Evolutionary conservation across 2,113 vertebrate genomes (phyloP), one percentile per base, ranked within the genome.

Genomic region (Thomomys bottae): DNA sequence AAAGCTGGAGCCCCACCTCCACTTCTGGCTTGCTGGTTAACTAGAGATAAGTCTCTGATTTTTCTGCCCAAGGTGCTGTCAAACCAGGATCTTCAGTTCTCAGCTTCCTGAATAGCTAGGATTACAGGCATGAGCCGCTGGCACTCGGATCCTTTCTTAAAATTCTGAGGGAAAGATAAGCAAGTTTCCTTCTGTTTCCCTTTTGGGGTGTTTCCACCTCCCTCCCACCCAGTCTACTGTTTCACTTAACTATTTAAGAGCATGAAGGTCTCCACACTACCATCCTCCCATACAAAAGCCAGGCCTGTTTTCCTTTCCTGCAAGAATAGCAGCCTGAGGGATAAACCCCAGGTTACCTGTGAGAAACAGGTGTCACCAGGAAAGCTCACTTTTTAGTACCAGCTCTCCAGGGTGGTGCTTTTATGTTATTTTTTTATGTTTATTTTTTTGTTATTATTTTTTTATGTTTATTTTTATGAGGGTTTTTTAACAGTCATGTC

Each of bases 401-500:
- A 32, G 20, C 34, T 9, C 81, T 23, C 40, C 40, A 75, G 26
- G 9, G 40, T 89, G 78, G 38, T 42, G 57, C 15, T 83, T 83
- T 88, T 21, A 66, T 54, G 49, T 76, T 20, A 1, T 40, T 67
- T 42, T 83, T 87, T 88, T 75, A 36, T 14, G n/a, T n/a, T n/a
- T n/a, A n/a, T n/a, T n/a, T n/a, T n/a, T n/a, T n/a, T n/a, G n/a
- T n/a, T n/a, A n/a, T 76, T 20, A 1, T 40, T 67, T 42, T 83
- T 87, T 88, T 75, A 36, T 14, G n/a, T n/a, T n/a, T n/a, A n/a
- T n/a, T n/a, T n/a, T 24, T 93, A 30, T 57, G 80, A 82, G 34
- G 7, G 36, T 90, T 84, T 83, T 28, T 54, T 84, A 64, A 54
- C 45, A 72, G 30, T 61, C 45, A 36, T 72, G 36, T 61, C 36